These are phyloP conservation scores for Eidolon dupreanum DNA, from an alignment of 2,797 vertebrate species.

Conservation along the genomic window DNA sequence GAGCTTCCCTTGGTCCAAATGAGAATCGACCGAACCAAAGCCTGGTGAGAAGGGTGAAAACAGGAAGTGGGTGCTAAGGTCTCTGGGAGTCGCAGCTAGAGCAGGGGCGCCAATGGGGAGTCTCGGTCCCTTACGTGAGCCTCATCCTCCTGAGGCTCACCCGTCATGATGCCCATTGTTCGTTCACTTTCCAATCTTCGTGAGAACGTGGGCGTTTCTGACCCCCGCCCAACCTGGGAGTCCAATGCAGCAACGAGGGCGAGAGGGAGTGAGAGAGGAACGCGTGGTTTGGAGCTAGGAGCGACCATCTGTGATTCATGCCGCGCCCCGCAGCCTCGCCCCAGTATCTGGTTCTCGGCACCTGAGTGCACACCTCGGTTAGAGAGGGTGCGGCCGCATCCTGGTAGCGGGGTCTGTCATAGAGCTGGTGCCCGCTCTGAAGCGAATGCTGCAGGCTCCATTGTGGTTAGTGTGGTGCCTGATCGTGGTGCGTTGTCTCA, in stretches of 20 bases:
- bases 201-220: background rate
- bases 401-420: background rate
- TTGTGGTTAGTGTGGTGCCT: background rate
- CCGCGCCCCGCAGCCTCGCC: accelerated
- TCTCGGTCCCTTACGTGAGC: background rate
- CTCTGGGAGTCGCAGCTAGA: background rate
- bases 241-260: background rate
- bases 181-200: background rate
- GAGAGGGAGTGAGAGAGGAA: background rate
- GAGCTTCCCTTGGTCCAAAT: background rate
- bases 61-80: too few species aligned
- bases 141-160: background rate
- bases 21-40: accelerated
- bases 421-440: background rate
- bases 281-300: background rate
- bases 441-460: background rate
- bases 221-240: background rate
- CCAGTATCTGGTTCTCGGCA: background rate
- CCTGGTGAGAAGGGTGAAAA: background rate
- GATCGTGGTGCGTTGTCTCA: too few species aligned
- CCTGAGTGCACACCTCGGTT: background rate
- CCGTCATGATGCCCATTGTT: accelerated
- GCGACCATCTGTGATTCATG: background rate
- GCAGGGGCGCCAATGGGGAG: too few species aligned
- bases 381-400: background rate